Evolutionary conservation across 2,113 vertebrate genomes (phyloP), one percentile per base, ranked within the genome.

Genomic region (Thryonomys swinderianus): DNA sequence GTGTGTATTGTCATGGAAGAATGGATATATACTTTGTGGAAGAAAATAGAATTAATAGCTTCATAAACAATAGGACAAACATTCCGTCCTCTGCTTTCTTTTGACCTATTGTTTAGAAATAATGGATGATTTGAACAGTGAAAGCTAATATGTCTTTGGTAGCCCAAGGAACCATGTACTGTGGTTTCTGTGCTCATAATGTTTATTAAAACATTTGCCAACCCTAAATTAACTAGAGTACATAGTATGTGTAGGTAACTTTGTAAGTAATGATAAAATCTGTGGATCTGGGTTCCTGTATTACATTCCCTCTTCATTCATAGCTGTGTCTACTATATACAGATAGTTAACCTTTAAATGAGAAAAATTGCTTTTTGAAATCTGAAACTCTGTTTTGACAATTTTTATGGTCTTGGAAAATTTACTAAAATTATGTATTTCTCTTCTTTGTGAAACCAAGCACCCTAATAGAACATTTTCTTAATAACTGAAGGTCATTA

Each of bases 11-110:
- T 83, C 8, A 69, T 71, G 25, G n/a, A 96, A 78, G 88, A 64
- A 61, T 67, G 51, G 62, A 45, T 92, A 61, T 74, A 16, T 64
- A 51, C 21, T 80, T 69, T 67, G 20, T 94, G 37, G n/a, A 6
- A 90, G 57, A 90, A 81, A 94, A 62, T n/a, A 73, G 14, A 30
- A 88, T 62, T 85, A 59, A 85, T 53, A 73, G 69, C 81, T 84
- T 92, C 17, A 32, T 80, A 55, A 67, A 71, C 85, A 79, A 48
- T 12, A 82, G 45, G 16, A 21, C 20, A 69, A 45, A 48, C 25
- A 74, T 61, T 32, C 7, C 34, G 7, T 8, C 4, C 10, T n/a
- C 12, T 1, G 9, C 27, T 82, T 95, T 73, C 55, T 73, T 84
- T 83, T 93, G 59, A 51, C 7, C 45, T 8, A 23, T 55, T 53